Percentiles rank a stretch among this genome's conserved stretches.
Conservation (phyloP, 2,888 invertebrate species). For the Taphrorychus bicolor region DNA sequence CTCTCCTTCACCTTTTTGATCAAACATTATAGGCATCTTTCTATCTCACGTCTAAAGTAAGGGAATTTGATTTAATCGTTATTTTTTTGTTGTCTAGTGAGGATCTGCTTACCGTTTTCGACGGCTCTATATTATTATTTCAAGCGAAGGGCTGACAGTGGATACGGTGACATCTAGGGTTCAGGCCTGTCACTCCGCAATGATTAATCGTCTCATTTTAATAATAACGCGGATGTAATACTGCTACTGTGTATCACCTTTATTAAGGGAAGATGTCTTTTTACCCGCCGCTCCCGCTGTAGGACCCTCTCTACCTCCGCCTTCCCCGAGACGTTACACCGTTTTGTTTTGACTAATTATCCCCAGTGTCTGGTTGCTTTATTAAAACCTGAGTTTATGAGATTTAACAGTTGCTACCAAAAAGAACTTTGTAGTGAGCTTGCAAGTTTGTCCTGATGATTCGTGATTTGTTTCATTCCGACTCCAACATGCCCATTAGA, state of each 20-base stretch:
- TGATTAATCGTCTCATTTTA: constrained; percentile 63
- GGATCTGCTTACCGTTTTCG: constrained; percentile 17
- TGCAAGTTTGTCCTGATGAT: not conserved
- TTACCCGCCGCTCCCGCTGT: constrained; percentile 20
- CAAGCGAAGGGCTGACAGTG: constrained; percentile 30
- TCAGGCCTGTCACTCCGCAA: constrained; percentile 49
- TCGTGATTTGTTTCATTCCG: not conserved
- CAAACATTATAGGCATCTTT: no score
- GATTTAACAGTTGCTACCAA: no score
- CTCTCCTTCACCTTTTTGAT: constrained; percentile 19
- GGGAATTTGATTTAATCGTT: not conserved
- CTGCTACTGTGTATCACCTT: constrained; percentile 59
- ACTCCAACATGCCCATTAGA: not conserved
- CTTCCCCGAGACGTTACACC: not conserved
- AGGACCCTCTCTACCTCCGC: not conserved
- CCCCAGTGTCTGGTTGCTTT: not conserved
- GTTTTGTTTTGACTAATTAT: constrained; percentile 13
- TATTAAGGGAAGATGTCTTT: constrained; percentile 53
- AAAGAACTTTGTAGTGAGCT: no score
- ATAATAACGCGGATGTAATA: constrained; percentile 60
- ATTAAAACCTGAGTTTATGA: no score
- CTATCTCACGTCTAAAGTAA: no score
- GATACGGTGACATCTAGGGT: constrained; percentile 38
- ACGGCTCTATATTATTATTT: constrained; percentile 38
- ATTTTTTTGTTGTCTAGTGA: constrained; percentile 3